These are phyloP conservation scores for Galaxias olidus DNA, from an alignment of 2,797 vertebrate species.

Conservation along the genomic window DNA sequence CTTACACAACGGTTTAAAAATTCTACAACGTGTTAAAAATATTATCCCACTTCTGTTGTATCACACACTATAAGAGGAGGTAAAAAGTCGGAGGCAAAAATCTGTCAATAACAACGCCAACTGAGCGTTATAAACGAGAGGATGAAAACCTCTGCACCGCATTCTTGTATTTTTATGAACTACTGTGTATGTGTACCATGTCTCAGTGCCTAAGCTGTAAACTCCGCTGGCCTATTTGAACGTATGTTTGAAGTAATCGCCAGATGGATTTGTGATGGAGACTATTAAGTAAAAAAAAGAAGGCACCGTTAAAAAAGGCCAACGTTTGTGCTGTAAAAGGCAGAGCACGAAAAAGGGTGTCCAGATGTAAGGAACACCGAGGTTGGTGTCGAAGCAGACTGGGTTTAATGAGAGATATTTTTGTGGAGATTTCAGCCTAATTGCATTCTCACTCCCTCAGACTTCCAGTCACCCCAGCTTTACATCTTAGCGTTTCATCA, in stretches of 20 bases:
- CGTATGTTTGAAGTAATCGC: constrained; percentile 55
- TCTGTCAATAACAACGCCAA: neutral
- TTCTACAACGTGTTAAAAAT: too few relatives aligned
- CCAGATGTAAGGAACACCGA: constrained; percentile 54
- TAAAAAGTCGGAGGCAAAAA: neutral
- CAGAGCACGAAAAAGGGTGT: constrained; percentile 32
- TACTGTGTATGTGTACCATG: constrained; percentile 51
- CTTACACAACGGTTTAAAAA: too few relatives aligned
- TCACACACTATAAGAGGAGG: too few relatives aligned
- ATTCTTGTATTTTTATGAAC: constrained; percentile 49
- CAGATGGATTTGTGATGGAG: constrained; percentile 54
- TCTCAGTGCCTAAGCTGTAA: constrained; percentile 35
- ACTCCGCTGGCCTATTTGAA: constrained; percentile 43
- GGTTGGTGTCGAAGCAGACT: constrained; percentile 28
- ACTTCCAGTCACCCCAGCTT: neutral
- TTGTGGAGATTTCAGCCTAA: constrained; percentile 62
- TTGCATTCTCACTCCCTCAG: constrained; percentile 54
- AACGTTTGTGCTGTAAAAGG: constrained; percentile 57
- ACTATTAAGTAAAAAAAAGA: constrained; percentile 43
- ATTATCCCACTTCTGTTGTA: too few relatives aligned
- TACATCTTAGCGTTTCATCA: too few relatives aligned
- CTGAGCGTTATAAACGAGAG: constrained; percentile 23
- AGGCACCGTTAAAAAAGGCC: constrained; percentile 45
- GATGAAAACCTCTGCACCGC: constrained; percentile 17
- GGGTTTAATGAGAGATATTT: constrained; percentile 66